Base-by-base conservation (phyloP, 2,888 invertebrate genomes). In the Latheticus oryzae region DNA sequence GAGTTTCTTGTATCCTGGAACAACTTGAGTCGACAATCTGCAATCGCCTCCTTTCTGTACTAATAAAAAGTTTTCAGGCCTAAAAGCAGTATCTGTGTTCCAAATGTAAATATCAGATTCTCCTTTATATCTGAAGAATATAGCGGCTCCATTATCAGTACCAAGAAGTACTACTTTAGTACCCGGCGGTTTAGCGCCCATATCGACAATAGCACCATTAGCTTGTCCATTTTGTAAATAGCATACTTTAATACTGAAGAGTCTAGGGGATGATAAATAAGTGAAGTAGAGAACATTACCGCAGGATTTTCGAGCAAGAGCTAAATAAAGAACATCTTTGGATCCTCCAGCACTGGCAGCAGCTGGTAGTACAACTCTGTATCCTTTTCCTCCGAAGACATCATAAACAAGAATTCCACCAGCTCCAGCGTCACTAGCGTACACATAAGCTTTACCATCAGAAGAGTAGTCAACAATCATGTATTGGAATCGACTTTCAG, bases 51-150 rank as follows among this genome's bases (percentile, higher is more conserved):
- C 84, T 17, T 79, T 80, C 64, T 86, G 83, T 3, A 85, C 85
- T 60, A 84, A 77, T 28, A 83, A 69, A 68, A 85, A 81, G 71
- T 85, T 85, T 33, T 83, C 80, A 15, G 78, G 68, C 51, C 78
- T 81, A 73, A 87, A 85, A 47, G 80, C 76, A 0, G 82, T 82
- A 45, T 84, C 82, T 1, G 83, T 80, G 71, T 87, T 83, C 87
- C 87, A 87, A 74, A 84, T 80, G 72, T 83, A 87, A 40, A 87
- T 81, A 58, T 85, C 84, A 5, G 84, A 81, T 64, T 84, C 81
- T 9, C 86, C 85, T 70, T 83, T 82, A 67, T 80, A 81, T n/a
- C 86, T 79, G 77, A 86, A 84, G 80, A 86, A 86, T 7, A 86
- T 73, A 2, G 82, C 80, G 5, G 80, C 78, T 4, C 83, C 85